Percentiles rank a stretch among this genome's conserved stretches.
These are phyloP conservation scores for Tinamus guttatus DNA, from an alignment of 2,113 vertebrate genomes.

Conservation along the genomic window DNA sequence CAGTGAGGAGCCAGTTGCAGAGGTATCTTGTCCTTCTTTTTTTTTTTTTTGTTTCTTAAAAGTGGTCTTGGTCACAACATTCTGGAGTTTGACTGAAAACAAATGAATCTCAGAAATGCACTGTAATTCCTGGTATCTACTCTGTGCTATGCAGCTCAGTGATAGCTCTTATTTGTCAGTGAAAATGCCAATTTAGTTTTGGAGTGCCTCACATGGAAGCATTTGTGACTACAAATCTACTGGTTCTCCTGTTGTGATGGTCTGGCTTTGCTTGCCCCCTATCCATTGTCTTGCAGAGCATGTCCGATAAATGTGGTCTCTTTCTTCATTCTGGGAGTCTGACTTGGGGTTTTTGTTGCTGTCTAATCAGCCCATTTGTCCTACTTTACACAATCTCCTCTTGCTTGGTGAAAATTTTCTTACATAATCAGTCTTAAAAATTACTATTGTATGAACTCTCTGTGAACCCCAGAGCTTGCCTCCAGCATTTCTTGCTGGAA, in stretches of 20 bases:
- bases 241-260: neutral
- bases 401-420: neutral
- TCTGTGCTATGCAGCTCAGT: neutral
- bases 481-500: neutral
- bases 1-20: neutral
- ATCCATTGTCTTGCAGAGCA: neutral
- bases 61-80: neutral
- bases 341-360: neutral
- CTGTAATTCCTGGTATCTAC: neutral
- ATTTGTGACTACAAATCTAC: neutral
- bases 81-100: neutral
- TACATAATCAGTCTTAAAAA: slow-evolving; percentile 26
- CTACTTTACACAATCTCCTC: neutral
- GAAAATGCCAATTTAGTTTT: neutral
- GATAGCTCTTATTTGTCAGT: neutral
- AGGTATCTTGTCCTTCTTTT: accelerated
- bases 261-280: neutral
- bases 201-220: neutral
- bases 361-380: neutral
- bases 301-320: neutral
- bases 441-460: slow-evolving; percentile 19
- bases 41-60: neutral
- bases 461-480: neutral
- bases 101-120: neutral
- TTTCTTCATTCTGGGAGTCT: neutral